Percentiles rank a stretch among this genome's conserved stretches.
Conservation (phyloP, 1,140 invertebrate species). For the Matsumurasca onukii region DNA sequence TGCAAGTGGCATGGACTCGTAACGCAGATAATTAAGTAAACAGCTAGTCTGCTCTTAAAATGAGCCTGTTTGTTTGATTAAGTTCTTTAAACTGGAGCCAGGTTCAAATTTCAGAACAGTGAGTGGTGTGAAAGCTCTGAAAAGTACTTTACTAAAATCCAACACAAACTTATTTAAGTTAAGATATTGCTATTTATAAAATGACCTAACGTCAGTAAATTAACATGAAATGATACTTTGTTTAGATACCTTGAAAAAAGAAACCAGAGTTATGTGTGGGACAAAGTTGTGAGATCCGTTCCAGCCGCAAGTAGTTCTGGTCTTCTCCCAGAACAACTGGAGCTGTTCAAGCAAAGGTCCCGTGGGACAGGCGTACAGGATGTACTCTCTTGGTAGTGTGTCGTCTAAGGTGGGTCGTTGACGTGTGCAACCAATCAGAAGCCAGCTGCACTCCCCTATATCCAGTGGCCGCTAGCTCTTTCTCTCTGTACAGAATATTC, state of each 20-base stretch:
- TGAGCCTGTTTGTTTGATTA: too few species aligned
- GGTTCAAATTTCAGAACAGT: too few species aligned
- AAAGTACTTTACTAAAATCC: too few species aligned
- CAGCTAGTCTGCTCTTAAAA: too few species aligned
- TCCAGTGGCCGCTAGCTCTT: slow-evolving; percentile 86
- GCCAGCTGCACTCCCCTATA: slow-evolving; percentile 82
- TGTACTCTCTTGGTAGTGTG: slow-evolving; percentile 74
- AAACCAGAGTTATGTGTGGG: slow-evolving; percentile 85
- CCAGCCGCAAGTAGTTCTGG: slow-evolving; percentile 72
- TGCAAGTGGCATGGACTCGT: too few species aligned
- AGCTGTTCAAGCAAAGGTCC: slow-evolving; percentile 70
- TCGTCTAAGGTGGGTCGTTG: slow-evolving; percentile 78
- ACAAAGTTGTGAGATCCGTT: slow-evolving; percentile 88
- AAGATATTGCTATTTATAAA: too few species aligned
- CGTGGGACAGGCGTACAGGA: slow-evolving; percentile 81
- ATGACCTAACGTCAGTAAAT: too few species aligned
- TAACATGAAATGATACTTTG: too few species aligned
- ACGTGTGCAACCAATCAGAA: slow-evolving; percentile 91
- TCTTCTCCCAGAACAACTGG: slow-evolving; percentile 76
- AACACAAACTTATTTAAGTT: too few species aligned
- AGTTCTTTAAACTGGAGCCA: too few species aligned
- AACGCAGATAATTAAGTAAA: too few species aligned
- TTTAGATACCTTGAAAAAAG: slow-evolving; percentile 89
- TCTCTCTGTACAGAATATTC: slow-evolving; percentile 62
- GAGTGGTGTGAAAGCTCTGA: too few species aligned